Conservation (phyloP, 2,888 invertebrate genomes). For the Willowsia nigromaculata region DNA sequence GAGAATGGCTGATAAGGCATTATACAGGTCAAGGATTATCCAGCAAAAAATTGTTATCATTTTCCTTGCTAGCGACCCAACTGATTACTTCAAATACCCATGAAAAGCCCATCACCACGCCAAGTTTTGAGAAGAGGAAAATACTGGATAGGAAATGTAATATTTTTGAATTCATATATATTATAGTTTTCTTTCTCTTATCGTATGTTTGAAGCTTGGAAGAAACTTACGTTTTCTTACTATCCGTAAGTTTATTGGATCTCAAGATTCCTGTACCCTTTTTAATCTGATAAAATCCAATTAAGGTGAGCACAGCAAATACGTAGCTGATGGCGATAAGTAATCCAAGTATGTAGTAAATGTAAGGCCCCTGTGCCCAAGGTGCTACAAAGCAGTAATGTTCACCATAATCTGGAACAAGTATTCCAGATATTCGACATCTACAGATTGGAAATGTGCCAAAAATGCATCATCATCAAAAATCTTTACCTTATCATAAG, state of each 20-base stretch:
- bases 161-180: too few species aligned
- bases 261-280: conserved; percentile 48
- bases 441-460: conserved; percentile 2
- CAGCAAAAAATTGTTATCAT: conserved; percentile 7
- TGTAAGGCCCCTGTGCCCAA: conserved; percentile 61
- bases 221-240: conserved; percentile 45
- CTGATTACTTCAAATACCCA: conserved; percentile 47
- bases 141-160: conserved; percentile 15
- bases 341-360: conserved; percentile 59
- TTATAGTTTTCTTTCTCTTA: not conserved
- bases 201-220: too few species aligned
- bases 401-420: conserved; percentile 53
- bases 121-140: conserved; percentile 49
- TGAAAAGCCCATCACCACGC: not conserved
- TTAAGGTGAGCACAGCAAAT: conserved; percentile 30
- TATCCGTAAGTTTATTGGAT: conserved; percentile 39
- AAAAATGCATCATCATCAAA: not conserved
- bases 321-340: conserved; percentile 4
- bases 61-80: conserved; percentile 59
- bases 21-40: conserved; percentile 61
- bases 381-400: conserved; percentile 56
- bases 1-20: conserved; percentile 55
- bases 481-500: not conserved
- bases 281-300: conserved; percentile 36
- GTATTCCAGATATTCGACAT: conserved; percentile 32